Evolutionary conservation across 2,888 invertebrate species (phyloP).

Genomic region (Onthophagus sagittarius): DNA sequence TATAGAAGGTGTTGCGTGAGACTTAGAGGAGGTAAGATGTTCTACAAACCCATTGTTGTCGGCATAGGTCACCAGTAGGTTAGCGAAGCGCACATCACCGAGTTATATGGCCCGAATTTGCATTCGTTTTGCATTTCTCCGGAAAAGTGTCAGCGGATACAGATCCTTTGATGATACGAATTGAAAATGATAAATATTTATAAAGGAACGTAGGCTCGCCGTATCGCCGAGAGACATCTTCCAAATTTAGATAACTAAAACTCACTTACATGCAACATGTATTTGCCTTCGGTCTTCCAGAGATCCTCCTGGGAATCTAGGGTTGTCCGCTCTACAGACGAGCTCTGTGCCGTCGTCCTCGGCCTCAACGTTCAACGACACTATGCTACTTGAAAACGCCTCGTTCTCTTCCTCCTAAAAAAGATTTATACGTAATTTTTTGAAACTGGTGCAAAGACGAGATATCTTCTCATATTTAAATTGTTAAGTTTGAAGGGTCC

Average conservation of each 20-base stretch:
- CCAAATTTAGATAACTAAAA: slow-evolving; percentile 22
- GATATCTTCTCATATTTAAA: background rate
- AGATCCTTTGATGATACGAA: background rate
- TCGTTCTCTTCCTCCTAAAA: slow-evolving; percentile 58
- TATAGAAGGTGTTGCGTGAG: background rate
- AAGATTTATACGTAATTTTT: slow-evolving; percentile 3
- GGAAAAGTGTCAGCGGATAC: background rate
- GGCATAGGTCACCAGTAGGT: slow-evolving; percentile 31
- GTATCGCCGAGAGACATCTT: background rate
- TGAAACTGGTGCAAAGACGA: background rate
- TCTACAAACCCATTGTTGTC: slow-evolving; percentile 41
- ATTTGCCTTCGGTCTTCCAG: slow-evolving; percentile 74
- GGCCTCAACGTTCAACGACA: slow-evolving; percentile 70
- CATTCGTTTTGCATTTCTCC: background rate
- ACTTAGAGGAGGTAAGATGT: background rate
- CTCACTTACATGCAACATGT: slow-evolving; percentile 78
- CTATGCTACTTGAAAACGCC: slow-evolving; percentile 68
- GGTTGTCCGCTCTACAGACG: slow-evolving; percentile 81
- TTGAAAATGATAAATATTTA: background rate
- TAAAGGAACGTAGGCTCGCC: background rate
- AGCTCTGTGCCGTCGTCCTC: slow-evolving; percentile 80
- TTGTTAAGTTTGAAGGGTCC: background rate
- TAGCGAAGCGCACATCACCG: slow-evolving; percentile 20
- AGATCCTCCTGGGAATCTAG: slow-evolving; percentile 77
- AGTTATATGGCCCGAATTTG: slow-evolving; percentile 10